Evolutionary conservation across 2,797 vertebrate genomes (phyloP).

Genomic region (Melanotaenia nigrans): DNA sequence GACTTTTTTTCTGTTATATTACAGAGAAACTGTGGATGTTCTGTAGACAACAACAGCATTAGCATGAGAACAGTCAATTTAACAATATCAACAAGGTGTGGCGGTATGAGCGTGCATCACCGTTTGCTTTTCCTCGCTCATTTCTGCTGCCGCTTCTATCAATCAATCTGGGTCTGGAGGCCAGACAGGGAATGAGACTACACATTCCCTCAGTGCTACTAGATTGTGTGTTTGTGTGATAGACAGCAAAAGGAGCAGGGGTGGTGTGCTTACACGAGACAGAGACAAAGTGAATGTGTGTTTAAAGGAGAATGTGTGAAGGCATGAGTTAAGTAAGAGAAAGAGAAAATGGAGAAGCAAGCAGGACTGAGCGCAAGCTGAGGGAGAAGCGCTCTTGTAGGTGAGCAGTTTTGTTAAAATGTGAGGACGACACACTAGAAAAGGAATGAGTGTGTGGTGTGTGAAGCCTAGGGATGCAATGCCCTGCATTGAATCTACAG

Average conservation of each 20-base stretch:
- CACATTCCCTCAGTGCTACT: slow-evolving; percentile 51
- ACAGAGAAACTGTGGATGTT: slow-evolving; percentile 41
- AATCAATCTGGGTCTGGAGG: slow-evolving; percentile 70
- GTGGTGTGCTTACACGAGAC: slow-evolving; percentile 21
- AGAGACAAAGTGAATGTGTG: slow-evolving; percentile 52
- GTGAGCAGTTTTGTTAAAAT: slow-evolving; percentile 22
- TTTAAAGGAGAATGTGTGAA: slow-evolving; percentile 57
- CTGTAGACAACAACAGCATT: slow-evolving; percentile 42
- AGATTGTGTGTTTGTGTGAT: slow-evolving; percentile 36
- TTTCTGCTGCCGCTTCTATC: slow-evolving; percentile 65
- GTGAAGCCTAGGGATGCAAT: slow-evolving; percentile 20
- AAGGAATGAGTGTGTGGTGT: slow-evolving; percentile 1
- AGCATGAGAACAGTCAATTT: slow-evolving; percentile 65
- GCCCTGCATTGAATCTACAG: slow-evolving; percentile 25
- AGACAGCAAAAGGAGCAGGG: slow-evolving; percentile 1
- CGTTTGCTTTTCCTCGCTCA: slow-evolving; percentile 70
- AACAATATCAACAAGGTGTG: slow-evolving; percentile 58
- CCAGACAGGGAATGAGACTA: slow-evolving; percentile 69
- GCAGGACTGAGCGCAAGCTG: slow-evolving; percentile 22
- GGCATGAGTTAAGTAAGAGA: slow-evolving; percentile 21
- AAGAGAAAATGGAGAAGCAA: slow-evolving; percentile 29
- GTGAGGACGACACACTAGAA: slow-evolving; percentile 10
- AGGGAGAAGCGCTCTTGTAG: background rate
- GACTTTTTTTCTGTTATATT: slow-evolving; percentile 13
- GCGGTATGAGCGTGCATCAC: slow-evolving; percentile 42